Base-by-base conservation (phyloP, 30 jellyfish, hydroid and myxozoan genomes). In the Sanderia malayensis region DNA sequence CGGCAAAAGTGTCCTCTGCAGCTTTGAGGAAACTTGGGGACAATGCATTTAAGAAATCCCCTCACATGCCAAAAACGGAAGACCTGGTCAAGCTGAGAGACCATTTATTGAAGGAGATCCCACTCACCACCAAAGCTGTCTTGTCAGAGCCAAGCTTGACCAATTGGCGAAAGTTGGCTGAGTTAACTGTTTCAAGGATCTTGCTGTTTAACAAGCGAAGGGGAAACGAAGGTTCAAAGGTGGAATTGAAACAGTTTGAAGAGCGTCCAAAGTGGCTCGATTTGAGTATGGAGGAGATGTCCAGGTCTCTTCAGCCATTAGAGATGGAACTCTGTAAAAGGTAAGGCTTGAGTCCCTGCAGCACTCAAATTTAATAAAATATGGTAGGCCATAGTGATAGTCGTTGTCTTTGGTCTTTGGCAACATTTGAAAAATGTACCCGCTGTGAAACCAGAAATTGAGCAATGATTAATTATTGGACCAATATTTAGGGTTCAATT, bases 71-170 rank as follows among this genome's bases (percentile, higher is more conserved):
- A 37, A 37, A 37, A 37, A 37, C 52, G 13, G 52, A 37, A 37
- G 52, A 37, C 52, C 52, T 37, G 13, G 13, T 37, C 13, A 37
- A 37, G 52, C 52, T 37, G 6, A 37, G 52, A 37, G 52, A 37
- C 52, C 52, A 37, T 37, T 37, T 37, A 13, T 37, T 37, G 52
- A 37, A 37, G 52, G 52, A 37, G 13, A 37, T 37, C 52, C 52
- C 52, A 13, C 52, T 29, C 19, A 27, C 73, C 44, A 60, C 52
- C 52, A 37, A 37, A 37, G 52, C 52, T 37, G 52, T 37, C 52
- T 4, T 37, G 52, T 37, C 52, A 37, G 52, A 37, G 52, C 52
- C 52, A 37, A 37, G 52, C 52, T 37, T 37, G 52, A 37, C 52
- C 10, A 37, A 37, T 13, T 37, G 52, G 52, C 52, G 52, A 37